Base-by-base conservation (phyloP, 2,888 invertebrate genomes). In the Pycnomerus fuliginosus region DNA sequence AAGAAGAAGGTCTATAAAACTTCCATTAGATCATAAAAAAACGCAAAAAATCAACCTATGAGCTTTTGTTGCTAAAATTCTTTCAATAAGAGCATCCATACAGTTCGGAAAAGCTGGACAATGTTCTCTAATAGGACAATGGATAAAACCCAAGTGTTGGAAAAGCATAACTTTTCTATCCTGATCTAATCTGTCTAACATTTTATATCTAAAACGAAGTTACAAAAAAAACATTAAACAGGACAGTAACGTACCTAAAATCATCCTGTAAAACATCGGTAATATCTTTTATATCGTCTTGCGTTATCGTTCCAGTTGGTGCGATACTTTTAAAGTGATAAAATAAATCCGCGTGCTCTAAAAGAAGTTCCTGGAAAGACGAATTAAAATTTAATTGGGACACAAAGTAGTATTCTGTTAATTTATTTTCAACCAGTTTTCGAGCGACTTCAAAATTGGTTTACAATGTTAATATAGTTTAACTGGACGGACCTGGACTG, bases 81-180 rank as follows among this genome's bases (percentile, higher is more conserved):
- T 76, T 68, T 87, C 85, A 56, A 88, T 83, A 34, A 87, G 74
- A 44, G 83, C 81, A 68, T 89, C 88, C 80, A 87, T 85, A 63
- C 89, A 89, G 67, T 85, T 88, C 32, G 87, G 83, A 63, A 83
- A 89, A 29, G 93, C 90, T 8, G 94, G 94, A 68, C 97, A 97
- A 69, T 95, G 92, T 71, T 95, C 95, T 38, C 90, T 77, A 71
- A 93, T 90, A 8, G 96, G 95, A 70, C 91, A 92, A 74, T 96
- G 94, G 40, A 96, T 89, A 73, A 97, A 97, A 44, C 95, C 94
- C 27, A 96, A 76, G 72, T 96, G 96, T 71, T 95, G 94, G 64
- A 95, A 90, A 47, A 98, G 77, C 84, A 97, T 90, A 56, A 95
- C 77, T 70, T 94, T 92, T 50, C 98, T 78, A 67, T 97, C 95